Evolutionary conservation across 2,888 invertebrate species (phyloP).

Genomic region (Spilarctia lutea): DNA sequence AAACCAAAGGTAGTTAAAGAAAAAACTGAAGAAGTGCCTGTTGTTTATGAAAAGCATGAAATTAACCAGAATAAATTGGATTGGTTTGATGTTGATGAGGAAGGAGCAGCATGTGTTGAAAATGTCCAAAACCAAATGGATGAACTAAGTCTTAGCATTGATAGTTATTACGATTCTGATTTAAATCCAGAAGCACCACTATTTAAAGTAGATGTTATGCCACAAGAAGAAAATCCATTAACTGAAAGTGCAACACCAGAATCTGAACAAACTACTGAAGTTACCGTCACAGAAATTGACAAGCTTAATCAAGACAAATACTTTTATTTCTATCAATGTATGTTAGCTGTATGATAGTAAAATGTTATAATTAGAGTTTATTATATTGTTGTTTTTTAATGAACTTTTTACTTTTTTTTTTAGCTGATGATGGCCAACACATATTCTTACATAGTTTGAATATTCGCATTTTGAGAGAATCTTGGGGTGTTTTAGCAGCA

Average conservation of each 20-base stretch:
- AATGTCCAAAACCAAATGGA: constrained; percentile 64
- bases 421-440: constrained; percentile 96
- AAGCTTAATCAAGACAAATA: constrained; percentile 85
- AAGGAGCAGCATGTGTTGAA: constrained; percentile 73
- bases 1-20: constrained; percentile 55
- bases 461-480: constrained; percentile 94
- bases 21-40: constrained; percentile 55
- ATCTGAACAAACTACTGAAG: constrained; percentile 55
- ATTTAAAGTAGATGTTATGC: constrained; percentile 64
- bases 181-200: constrained; percentile 75
- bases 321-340: constrained; percentile 95
- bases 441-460: constrained; percentile 97
- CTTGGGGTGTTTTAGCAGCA: constrained; percentile 93
- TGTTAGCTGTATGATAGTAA: constrained; percentile 21
- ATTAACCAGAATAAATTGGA: constrained; percentile 71
- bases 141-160: constrained; percentile 52
- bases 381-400: not conserved
- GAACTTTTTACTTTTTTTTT: constrained; percentile 26
- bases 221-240: constrained; percentile 68
- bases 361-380: not conserved
- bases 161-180: constrained; percentile 55
- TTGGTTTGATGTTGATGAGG: constrained; percentile 79
- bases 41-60: constrained; percentile 70
- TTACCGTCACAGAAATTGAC: constrained; percentile 68
- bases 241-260: constrained; percentile 57